Conservation (phyloP, 37 sponge, comb jelly and placozoan genomes). For the Geodia barretti region DNA sequence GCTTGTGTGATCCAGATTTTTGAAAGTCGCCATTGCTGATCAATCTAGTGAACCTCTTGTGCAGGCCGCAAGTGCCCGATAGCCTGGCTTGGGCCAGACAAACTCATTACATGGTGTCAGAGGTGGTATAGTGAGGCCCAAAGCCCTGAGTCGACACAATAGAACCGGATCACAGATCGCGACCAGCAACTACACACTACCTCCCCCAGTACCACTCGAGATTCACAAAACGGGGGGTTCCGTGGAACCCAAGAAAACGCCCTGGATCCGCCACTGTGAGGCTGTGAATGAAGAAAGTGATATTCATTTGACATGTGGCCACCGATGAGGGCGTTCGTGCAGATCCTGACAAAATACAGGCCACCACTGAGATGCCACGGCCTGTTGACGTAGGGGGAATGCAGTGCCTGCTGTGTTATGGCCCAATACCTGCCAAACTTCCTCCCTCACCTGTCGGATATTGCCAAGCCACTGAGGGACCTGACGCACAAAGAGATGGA, state of each 20-base stretch:
- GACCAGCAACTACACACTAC: slow-evolving; percentile 20
- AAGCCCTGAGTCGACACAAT: slow-evolving; percentile 33
- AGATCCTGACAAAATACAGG: slow-evolving; percentile 56
- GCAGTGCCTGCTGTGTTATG: slow-evolving; percentile 46
- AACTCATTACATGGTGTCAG: too few species aligned
- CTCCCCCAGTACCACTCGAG: slow-evolving; percentile 12
- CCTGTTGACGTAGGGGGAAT: slow-evolving; percentile 41
- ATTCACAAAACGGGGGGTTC: slow-evolving; percentile 17
- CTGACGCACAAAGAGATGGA: slow-evolving; percentile 41
- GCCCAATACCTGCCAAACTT: slow-evolving; percentile 49
- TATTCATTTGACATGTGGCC: slow-evolving; percentile 54
- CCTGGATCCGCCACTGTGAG: slow-evolving; percentile 18
- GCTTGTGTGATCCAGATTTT: too few species aligned
- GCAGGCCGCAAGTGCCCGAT: too few species aligned
- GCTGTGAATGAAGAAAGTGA: slow-evolving; percentile 35
- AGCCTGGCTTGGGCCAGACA: too few species aligned
- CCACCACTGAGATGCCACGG: slow-evolving; percentile 49
- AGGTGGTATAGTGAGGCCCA: too few species aligned
- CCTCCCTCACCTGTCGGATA: slow-evolving; percentile 36
- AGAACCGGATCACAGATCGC: too few species aligned
- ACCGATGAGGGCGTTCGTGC: slow-evolving; percentile 39
- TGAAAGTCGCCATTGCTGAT: too few species aligned
- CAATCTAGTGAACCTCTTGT: too few species aligned
- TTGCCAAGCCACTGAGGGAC: slow-evolving; percentile 38
- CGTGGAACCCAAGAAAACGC: slow-evolving; percentile 10